Evolutionary conservation across 2,113 vertebrate species (phyloP).

Genomic region (Baryphthengus martii): DNA sequence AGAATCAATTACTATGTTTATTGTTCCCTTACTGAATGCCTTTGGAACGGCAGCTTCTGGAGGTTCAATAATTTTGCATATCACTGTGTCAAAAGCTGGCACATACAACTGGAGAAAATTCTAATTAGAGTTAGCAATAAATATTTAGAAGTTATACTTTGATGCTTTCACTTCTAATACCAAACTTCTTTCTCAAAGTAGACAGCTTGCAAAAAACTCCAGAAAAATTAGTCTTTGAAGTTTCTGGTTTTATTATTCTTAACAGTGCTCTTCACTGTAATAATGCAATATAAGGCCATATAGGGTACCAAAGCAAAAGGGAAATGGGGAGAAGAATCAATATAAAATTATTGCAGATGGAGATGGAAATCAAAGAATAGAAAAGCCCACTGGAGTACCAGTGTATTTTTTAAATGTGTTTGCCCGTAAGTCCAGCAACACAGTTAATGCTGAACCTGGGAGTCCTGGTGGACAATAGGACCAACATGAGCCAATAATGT

Average conservation of each 20-base stretch:
- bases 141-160: conserved; percentile 10
- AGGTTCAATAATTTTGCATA: neutral
- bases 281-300: neutral
- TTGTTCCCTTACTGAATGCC: neutral
- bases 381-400: neutral
- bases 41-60: conserved; percentile 16
- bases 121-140: conserved; percentile 13
- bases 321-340: neutral
- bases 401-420: neutral
- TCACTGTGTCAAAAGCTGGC: neutral
- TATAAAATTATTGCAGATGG: neutral
- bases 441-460: neutral
- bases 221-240: neutral
- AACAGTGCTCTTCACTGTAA: neutral
- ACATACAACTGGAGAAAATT: neutral
- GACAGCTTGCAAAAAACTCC: neutral
- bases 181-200: neutral
- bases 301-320: neutral
- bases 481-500: too few relatives aligned
- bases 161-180: neutral
- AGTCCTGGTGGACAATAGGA: too few relatives aligned
- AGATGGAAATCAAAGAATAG: neutral
- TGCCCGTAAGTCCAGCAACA: neutral
- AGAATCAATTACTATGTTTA: conserved; percentile 5
- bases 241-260: neutral